These are phyloP conservation scores for Apamea anceps DNA, from an alignment of 2,888 invertebrate species.

Conservation along the genomic window DNA sequence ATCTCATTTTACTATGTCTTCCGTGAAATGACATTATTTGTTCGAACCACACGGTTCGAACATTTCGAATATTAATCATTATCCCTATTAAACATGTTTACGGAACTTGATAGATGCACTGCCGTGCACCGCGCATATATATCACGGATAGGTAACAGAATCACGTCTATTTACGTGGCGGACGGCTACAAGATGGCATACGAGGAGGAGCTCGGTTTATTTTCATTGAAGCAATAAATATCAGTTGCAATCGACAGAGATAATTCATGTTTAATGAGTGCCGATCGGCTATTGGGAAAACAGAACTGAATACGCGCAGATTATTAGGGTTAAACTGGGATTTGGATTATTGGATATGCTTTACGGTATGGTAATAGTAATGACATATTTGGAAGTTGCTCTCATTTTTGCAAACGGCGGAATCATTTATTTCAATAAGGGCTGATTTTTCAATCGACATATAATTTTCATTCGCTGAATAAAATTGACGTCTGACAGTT, in stretches of 20 bases:
- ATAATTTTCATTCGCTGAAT: too few species aligned
- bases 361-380: not conserved
- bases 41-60: too few species aligned
- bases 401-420: not conserved
- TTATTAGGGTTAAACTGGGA: not conserved
- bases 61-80: too few species aligned
- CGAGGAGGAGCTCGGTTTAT: conserved; percentile 32
- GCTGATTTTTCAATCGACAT: too few species aligned
- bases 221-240: conserved; percentile 58
- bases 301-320: not conserved
- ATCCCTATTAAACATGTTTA: not conserved
- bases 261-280: conserved; percentile 44
- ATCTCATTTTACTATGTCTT: too few species aligned
- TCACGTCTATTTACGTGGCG: conserved; percentile 54
- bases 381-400: not conserved
- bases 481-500: too few species aligned
- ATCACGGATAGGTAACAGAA: conserved; percentile 27
- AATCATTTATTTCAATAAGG: not conserved
- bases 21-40: too few species aligned
- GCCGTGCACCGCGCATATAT: conserved; percentile 15
- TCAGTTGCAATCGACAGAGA: conserved; percentile 41
- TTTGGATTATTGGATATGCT: not conserved
- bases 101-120: conserved; percentile 1
- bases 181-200: conserved; percentile 35
- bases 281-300: conserved; percentile 10